Conservation (phyloP, 2,888 invertebrate genomes). For the Girardia tigrina region DNA sequence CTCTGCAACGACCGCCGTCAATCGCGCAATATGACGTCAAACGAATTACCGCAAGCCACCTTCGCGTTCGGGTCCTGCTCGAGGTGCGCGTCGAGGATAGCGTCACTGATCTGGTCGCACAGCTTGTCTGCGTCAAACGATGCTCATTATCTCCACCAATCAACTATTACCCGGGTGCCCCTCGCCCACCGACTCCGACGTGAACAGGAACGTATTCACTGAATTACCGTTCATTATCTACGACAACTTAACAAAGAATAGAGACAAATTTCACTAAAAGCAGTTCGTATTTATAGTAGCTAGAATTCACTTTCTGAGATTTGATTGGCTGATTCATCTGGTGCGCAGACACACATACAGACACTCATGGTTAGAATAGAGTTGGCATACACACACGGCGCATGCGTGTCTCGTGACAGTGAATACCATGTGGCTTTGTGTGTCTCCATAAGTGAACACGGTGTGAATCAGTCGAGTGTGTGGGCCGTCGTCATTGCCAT, state of each 20-base stretch:
- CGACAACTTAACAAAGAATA: background rate
- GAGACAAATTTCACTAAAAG: background rate
- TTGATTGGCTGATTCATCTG: background rate
- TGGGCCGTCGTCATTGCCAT: background rate
- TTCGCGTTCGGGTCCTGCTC: slow-evolving; percentile 84
- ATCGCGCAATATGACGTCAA: too few species aligned
- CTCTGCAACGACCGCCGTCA: background rate
- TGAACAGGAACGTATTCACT: slow-evolving; percentile 26
- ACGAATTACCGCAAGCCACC: slow-evolving; percentile 72
- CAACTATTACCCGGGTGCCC: slow-evolving; percentile 31
- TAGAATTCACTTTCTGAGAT: background rate
- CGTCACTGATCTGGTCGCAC: slow-evolving; percentile 54
- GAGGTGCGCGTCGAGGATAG: slow-evolving; percentile 61
- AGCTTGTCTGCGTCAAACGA: slow-evolving; percentile 51
- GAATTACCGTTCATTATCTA: background rate
- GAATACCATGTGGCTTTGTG: background rate
- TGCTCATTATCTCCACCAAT: background rate
- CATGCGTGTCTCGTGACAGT: too few species aligned
- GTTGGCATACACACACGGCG: background rate
- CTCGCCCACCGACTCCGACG: slow-evolving; percentile 33
- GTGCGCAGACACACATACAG: background rate
- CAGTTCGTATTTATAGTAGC: slow-evolving; percentile 12
- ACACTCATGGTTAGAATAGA: background rate
- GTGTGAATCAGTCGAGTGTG: background rate
- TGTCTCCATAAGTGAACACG: background rate